Percentiles rank a stretch among this genome's conserved stretches.
These are phyloP conservation scores for Hirudinaria manillensis DNA, from an alignment of 2,888 invertebrate species.

Conservation along the genomic window DNA sequence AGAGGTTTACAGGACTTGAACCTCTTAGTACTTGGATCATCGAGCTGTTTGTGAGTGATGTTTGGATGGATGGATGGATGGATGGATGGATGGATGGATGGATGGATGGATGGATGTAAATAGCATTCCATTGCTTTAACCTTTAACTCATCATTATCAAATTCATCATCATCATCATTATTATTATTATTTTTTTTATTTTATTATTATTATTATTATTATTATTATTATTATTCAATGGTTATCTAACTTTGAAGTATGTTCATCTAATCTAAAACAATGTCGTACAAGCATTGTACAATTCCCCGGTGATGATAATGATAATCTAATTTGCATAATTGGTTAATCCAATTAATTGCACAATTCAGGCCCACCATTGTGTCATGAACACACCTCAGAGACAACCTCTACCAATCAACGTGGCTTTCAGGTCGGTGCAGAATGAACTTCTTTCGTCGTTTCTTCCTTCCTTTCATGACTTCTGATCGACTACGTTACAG, in stretches of 20 bases:
- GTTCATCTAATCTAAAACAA: no score
- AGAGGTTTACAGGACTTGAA: constrained; percentile 80
- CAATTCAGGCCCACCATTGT: constrained; percentile 74
- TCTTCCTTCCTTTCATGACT: background rate
- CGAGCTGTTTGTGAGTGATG: constrained; percentile 66
- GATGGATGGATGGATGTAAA: background rate
- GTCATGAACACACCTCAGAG: constrained; percentile 91
- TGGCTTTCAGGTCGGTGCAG: constrained; percentile 66
- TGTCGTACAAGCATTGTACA: no score
- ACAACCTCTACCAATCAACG: constrained; percentile 83
- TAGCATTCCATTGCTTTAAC: no score
- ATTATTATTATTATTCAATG: constrained; percentile 17
- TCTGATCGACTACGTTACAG: constrained; percentile 51
- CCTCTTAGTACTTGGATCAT: constrained; percentile 93
- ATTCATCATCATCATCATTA: constrained; percentile 18
- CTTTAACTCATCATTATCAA: background rate
- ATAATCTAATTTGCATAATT: no score
- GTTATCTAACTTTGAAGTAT: no score
- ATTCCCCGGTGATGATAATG: no score
- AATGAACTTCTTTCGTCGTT: background rate
- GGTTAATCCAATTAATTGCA: background rate
- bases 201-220: constrained; percentile 6
- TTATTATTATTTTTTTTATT: constrained; percentile 9
- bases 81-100: background rate
- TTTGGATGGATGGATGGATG: background rate